Evolutionary conservation across 2,888 invertebrate species (phyloP).

Genomic region (Heliconius cydno): DNA sequence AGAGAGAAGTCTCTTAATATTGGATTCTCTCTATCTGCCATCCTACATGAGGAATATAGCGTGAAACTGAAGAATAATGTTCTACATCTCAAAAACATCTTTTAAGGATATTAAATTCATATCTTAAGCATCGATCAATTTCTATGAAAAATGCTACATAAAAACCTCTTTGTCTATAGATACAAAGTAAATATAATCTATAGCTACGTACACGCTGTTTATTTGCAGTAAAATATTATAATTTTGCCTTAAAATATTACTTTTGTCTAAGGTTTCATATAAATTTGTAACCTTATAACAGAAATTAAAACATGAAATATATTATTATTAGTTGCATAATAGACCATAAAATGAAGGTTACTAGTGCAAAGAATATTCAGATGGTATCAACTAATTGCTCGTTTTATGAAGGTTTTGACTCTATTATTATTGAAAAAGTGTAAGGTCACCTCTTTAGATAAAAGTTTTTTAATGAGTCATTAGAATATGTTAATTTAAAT

Average conservation of each 20-base stretch:
- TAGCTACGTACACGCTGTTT: neutral
- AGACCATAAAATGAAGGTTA: slow-evolving; percentile 46
- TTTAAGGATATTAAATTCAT: too few relatives aligned
- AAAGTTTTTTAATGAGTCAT: slow-evolving; percentile 8
- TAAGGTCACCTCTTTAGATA: slow-evolving; percentile 23
- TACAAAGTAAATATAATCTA: neutral
- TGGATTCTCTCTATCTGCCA: too few relatives aligned
- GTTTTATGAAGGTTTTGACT: slow-evolving; percentile 42
- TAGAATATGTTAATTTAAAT: neutral
- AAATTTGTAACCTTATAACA: slow-evolving; percentile 23
- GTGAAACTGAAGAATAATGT: neutral
- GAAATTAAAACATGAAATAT: slow-evolving; percentile 40
- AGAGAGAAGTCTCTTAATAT: too few relatives aligned
- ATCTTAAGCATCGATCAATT: too few relatives aligned
- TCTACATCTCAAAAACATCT: too few relatives aligned
- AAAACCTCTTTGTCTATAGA: neutral
- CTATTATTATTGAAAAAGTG: slow-evolving; percentile 38
- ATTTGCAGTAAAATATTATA: too few relatives aligned
- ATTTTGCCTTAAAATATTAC: neutral
- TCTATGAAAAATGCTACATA: too few relatives aligned
- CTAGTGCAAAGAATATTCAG: slow-evolving; percentile 39
- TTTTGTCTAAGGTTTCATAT: neutral
- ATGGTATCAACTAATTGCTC: slow-evolving; percentile 43
- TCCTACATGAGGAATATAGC: too few relatives aligned
- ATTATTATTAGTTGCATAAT: slow-evolving; percentile 43